phyloP scores from a whole-genome alignment of 2,888 invertebrate genomes.

The Aspidiotus rigidus region DNA sequence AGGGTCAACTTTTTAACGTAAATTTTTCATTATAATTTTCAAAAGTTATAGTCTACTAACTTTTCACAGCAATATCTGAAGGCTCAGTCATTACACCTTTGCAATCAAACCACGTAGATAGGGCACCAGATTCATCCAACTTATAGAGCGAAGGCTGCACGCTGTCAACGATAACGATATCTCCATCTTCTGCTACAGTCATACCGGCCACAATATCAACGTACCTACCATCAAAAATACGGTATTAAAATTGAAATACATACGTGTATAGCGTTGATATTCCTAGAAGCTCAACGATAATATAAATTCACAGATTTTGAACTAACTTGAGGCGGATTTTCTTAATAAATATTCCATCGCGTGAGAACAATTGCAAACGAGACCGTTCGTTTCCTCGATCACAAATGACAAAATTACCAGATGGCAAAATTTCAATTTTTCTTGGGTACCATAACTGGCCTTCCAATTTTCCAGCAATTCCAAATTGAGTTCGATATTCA shows the following conservation, averaged over 20 bases:
- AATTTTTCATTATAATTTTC: not conserved
- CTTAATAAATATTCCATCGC: constrained; percentile 88
- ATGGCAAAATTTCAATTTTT: constrained; percentile 85
- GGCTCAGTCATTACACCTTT: constrained; percentile 96
- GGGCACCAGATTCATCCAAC: constrained; percentile 69
- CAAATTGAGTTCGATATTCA: constrained; percentile 87
- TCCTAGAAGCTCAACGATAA: not conserved
- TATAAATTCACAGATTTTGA: not conserved
- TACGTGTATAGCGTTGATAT: not conserved
- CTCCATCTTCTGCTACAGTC: constrained; percentile 82
- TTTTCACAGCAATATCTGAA: constrained; percentile 90
- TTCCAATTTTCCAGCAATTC: constrained; percentile 88
- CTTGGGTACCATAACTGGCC: constrained; percentile 96
- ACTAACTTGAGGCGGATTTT: constrained; percentile 69
- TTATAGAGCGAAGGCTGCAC: constrained; percentile 95
- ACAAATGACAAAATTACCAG: constrained; percentile 90
- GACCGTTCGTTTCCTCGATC: constrained; percentile 94
- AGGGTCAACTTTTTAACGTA: not conserved
- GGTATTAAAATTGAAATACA: not conserved
- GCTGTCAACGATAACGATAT: constrained; percentile 93
- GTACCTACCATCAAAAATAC: constrained; percentile 47
- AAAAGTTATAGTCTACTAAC: constrained; percentile 45
- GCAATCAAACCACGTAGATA: constrained; percentile 94
- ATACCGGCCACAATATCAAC: constrained; percentile 88
- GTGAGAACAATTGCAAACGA: constrained; percentile 94